These are phyloP conservation scores for Pogonognathellus flavescens DNA, from an alignment of 1,140 invertebrate species.

Conservation along the genomic window DNA sequence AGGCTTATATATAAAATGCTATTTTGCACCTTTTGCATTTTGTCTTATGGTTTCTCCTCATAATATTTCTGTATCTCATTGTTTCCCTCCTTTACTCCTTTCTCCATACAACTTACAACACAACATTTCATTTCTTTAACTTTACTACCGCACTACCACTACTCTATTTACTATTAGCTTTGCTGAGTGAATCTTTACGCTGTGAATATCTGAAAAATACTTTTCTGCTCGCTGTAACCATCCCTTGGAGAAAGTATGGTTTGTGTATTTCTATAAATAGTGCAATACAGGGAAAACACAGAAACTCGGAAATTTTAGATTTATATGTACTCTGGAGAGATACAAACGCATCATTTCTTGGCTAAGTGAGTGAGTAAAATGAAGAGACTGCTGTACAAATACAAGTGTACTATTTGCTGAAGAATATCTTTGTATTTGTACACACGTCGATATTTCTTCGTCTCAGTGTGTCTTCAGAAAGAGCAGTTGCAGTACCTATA, in stretches of 20 bases:
- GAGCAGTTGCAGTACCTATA: too few species aligned
- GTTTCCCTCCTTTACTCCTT: background rate
- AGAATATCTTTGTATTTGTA: background rate
- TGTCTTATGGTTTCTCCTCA: slow-evolving; percentile 13
- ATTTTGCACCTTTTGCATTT: slow-evolving; percentile 34
- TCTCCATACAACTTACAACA: background rate
- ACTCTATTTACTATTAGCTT: background rate
- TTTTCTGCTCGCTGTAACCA: background rate
- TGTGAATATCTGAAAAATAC: background rate
- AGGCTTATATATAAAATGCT: background rate
- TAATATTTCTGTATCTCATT: background rate
- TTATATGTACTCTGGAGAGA: slow-evolving; percentile 39
- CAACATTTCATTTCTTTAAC: slow-evolving; percentile 8
- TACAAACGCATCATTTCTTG: slow-evolving; percentile 39
- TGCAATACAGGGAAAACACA: slow-evolving; percentile 7
- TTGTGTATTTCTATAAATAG: slow-evolving; percentile 15
- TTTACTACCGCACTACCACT: too few species aligned
- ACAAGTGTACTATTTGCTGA: background rate
- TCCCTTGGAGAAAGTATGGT: background rate
- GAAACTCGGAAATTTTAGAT: slow-evolving; percentile 24
- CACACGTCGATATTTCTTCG: too few species aligned
- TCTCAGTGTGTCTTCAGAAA: too few species aligned
- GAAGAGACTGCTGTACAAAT: slow-evolving; percentile 16
- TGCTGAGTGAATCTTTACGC: background rate
- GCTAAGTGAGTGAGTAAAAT: slow-evolving; percentile 41